phyloP scores from a whole-genome alignment of 2,113 vertebrate genomes.

The Noctilio leporinus region DNA sequence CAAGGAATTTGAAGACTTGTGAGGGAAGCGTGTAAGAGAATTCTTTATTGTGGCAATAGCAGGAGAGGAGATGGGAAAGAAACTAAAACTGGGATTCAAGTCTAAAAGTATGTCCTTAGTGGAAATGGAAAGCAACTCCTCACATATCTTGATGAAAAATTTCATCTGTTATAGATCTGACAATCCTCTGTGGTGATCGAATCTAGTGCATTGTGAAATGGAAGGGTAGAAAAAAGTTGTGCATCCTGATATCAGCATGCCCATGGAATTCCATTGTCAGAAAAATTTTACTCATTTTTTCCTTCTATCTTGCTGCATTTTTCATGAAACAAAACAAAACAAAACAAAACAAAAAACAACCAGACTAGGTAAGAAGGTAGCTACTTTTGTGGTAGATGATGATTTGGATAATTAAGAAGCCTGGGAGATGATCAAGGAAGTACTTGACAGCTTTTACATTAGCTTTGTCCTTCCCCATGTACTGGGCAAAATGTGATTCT shows the following conservation, averaged over 20 bases:
- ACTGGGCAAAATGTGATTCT: not conserved
- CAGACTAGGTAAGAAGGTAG: conserved; percentile 5
- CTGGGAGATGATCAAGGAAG: not conserved
- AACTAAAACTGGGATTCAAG: not conserved
- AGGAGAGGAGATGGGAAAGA: not conserved
- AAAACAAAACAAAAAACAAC: too few relatives aligned
- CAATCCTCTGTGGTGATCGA: not conserved
- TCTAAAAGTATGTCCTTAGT: not conserved
- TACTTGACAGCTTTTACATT: not conserved
- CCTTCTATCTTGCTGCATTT: not conserved
- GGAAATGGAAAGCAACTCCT: not conserved
- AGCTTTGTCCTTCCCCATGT: not conserved
- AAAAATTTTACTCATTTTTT: not conserved
- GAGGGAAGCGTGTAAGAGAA: not conserved
- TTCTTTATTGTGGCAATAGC: not conserved
- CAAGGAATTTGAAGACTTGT: not conserved
- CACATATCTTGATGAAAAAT: not conserved
- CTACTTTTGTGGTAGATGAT: not conserved
- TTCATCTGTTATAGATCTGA: not conserved
- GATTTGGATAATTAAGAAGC: not conserved
- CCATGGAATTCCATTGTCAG: not conserved
- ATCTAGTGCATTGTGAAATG: not conserved
- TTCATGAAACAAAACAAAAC: not conserved
- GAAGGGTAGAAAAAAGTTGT: not conserved
- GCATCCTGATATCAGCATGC: not conserved